These are phyloP conservation scores for Eupithecia dodoneata DNA, from an alignment of 2,888 invertebrate genomes.

Conservation along the genomic window DNA sequence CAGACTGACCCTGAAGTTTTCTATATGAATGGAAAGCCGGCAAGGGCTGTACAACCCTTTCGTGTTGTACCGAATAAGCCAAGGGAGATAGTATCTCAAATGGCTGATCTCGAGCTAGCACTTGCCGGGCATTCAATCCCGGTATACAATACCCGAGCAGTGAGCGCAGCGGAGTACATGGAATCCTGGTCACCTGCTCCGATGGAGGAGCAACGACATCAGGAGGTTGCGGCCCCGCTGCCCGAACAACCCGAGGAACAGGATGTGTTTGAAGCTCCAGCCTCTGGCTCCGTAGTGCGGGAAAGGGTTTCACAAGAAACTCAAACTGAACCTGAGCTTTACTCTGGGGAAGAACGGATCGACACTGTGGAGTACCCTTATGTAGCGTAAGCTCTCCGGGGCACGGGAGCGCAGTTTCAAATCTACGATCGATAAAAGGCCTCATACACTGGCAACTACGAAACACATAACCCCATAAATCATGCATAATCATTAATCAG, in stretches of 20 bases:
- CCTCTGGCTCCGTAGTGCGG: not conserved
- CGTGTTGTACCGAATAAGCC: constrained; percentile 15
- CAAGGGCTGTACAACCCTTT: constrained; percentile 22
- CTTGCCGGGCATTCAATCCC: not conserved
- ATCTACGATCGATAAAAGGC: not conserved
- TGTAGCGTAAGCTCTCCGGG: not conserved
- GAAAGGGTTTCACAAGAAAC: constrained; percentile 4
- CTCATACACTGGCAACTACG: not conserved
- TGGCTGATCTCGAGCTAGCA: not conserved
- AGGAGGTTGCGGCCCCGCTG: not conserved
- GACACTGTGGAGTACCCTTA: not conserved
- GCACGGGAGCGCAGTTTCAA: not conserved
- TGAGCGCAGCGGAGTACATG: not conserved
- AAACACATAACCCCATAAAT: not conserved
- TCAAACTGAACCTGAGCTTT: constrained; percentile 19
- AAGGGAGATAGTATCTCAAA: not conserved
- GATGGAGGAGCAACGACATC: not conserved
- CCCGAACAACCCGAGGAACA: not conserved
- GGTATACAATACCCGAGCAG: not conserved
- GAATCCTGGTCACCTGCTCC: not conserved
- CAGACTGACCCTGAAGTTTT: constrained; percentile 22
- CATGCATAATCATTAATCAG: not conserved
- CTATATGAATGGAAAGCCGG: constrained; percentile 26
- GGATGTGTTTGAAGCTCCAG: not conserved
- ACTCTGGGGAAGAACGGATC: not conserved